phyloP scores from a whole-genome alignment of 2,888 invertebrate species.

The Clepsis dumicolana region DNA sequence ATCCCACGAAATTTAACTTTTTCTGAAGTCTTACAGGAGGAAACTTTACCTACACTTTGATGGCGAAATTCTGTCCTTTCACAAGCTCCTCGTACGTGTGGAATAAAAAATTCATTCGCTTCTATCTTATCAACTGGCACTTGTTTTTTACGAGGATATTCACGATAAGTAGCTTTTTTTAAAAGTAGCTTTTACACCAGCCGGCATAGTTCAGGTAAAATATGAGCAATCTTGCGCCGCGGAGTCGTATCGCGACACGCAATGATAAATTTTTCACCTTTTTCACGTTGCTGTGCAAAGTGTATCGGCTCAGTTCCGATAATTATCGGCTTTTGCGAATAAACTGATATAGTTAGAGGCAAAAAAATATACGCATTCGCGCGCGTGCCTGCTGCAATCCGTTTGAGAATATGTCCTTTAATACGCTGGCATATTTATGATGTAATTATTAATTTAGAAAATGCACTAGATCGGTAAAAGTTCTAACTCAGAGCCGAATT shows the following conservation, averaged over 20 bases:
- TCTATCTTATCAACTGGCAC: too few relatives aligned
- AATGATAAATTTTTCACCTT: slow-evolving; percentile 6
- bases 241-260: background rate
- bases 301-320: slow-evolving; percentile 17
- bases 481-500: background rate
- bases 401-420: slow-evolving; percentile 8
- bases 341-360: slow-evolving; percentile 22
- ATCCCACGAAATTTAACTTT: too few relatives aligned
- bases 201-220: slow-evolving; percentile 21
- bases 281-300: slow-evolving; percentile 14
- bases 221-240: slow-evolving; percentile 21
- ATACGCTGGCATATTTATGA: background rate
- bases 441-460: background rate
- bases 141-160: too few relatives aligned
- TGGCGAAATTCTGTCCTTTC: too few relatives aligned
- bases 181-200: slow-evolving; percentile 17
- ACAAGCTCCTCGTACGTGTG: too few relatives aligned
- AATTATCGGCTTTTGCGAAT: slow-evolving; percentile 24
- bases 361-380: slow-evolving; percentile 26
- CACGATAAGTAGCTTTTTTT: too few relatives aligned
- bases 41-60: too few relatives aligned
- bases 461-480: background rate
- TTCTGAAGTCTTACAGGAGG: too few relatives aligned
- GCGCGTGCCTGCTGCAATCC: slow-evolving; percentile 26
- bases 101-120: too few relatives aligned